phyloP scores from a whole-genome alignment of 2,888 invertebrate species.

The Liposcelis brunnea region DNA sequence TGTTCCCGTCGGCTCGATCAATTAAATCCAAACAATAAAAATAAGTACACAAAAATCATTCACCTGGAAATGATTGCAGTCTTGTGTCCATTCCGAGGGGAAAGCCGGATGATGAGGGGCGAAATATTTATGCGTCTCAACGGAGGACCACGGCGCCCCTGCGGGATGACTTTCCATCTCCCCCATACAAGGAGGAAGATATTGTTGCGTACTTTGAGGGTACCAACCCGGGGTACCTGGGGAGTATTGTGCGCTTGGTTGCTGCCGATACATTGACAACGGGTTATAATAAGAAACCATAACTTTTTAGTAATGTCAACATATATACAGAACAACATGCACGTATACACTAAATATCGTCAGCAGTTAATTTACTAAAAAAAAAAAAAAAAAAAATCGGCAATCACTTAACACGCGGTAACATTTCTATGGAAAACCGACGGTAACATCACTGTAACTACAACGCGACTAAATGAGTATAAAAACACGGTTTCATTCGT shows the following conservation, averaged over 20 bases:
- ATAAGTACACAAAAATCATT: no score
- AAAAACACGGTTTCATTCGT: no score
- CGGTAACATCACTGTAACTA: no score
- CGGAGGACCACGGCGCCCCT: not conserved
- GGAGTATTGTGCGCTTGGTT: not conserved
- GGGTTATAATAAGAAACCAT: constrained; percentile 6
- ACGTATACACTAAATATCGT: no score
- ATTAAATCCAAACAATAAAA: no score
- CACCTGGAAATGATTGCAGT: constrained; percentile 7
- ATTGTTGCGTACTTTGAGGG: not conserved
- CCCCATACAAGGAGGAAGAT: constrained; percentile 2
- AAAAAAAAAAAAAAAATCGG: no score
- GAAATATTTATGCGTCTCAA: not conserved
- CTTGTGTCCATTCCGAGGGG: constrained; percentile 1
- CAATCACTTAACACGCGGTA: no score
- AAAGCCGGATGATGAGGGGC: constrained; percentile 1
- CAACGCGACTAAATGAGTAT: no score
- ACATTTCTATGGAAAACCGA: no score
- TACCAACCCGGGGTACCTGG: not conserved
- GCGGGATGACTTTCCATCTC: not conserved
- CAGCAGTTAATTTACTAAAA: no score
- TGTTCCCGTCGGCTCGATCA: no score
- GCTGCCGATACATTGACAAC: constrained; percentile 7
- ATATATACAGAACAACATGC: no score
- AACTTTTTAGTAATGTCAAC: not conserved